These are phyloP conservation scores for Drosophila austrosaltans DNA, from an alignment of 2,888 invertebrate genomes.

Conservation along the genomic window DNA sequence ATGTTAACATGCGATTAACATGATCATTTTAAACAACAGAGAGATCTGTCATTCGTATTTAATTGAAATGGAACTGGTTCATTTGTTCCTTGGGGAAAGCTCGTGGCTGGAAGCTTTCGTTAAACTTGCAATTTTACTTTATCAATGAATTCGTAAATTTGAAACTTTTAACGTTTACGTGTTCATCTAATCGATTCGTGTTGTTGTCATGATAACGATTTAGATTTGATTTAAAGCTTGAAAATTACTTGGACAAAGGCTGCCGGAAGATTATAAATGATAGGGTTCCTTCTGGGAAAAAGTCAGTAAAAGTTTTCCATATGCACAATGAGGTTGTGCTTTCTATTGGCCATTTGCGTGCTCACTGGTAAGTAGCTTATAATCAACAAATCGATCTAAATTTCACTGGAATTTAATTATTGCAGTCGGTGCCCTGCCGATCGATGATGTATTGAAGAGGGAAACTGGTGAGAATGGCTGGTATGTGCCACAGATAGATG, in stretches of 20 bases:
- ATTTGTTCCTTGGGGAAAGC: background rate
- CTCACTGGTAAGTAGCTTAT: slow-evolving; percentile 56
- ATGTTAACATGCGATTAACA: background rate
- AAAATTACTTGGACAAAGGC: slow-evolving; percentile 6
- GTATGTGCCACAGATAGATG: slow-evolving; percentile 63
- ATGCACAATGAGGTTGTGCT: slow-evolving; percentile 47
- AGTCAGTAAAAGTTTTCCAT: slow-evolving; percentile 36
- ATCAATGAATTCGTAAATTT: background rate
- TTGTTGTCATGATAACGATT: slow-evolving; percentile 21
- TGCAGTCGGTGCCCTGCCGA: slow-evolving; percentile 47
- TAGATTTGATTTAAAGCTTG: slow-evolving; percentile 32
- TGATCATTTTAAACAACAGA: slow-evolving; percentile 22
- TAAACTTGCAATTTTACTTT: background rate
- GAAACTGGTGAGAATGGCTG: slow-evolving; percentile 66
- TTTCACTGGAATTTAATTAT: background rate
- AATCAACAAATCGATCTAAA: slow-evolving; percentile 12
- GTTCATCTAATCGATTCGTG: slow-evolving; percentile 46
- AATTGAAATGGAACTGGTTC: background rate
- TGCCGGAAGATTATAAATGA: slow-evolving; percentile 44
- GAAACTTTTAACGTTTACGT: background rate
- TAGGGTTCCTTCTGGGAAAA: background rate
- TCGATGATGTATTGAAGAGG: slow-evolving; percentile 40
- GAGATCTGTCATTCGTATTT: slow-evolving; percentile 12
- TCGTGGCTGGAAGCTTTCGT: background rate
- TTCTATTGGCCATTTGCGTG: slow-evolving; percentile 48